Base-by-base conservation (phyloP, 1,140 invertebrate species). In the Dryas iulia region DNA sequence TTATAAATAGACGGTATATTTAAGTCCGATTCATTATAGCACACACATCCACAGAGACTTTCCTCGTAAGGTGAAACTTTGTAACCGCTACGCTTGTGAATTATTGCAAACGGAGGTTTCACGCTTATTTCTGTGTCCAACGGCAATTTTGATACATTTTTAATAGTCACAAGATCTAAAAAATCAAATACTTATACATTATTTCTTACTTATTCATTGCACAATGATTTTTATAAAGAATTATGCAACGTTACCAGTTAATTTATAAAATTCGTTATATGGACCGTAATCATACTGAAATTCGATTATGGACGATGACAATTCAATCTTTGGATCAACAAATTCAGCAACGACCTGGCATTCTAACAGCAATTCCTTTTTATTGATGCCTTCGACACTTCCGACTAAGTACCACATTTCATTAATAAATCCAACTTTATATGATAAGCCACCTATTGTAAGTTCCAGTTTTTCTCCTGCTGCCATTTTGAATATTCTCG, bases 381-480 rank as follows among this genome's bases (percentile, higher is more conserved):
- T 91, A 71, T 91, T 91, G 8, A 91, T 82, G 4, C 89, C 87
- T 59, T 91, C 89, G 0, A 91, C 83, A 52, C 83, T 89, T 24
- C 87, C 87, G 8, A 90, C 74, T 65, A 91, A 78, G 72, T 87
- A 91, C 89, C 89, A 90, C 75, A 82, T 83, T 82, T 91, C 89
- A 59, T 82, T 85, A 3, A 89, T 33, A 54, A 77, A 83, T 3
- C 79, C 70, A 11, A 83, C 83, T 82, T 87, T 91, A 35, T 81
- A 28, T 6, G 86, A 87, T 12, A 82, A 53, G 10, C 83, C 89
- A 52, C 79, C 83, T 69, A 91, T 76, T 18, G 71, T 73, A 14
- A 91, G 74, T 52, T 89, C 84, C 11, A 83, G 54, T 63, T 86
- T 89, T 75, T 91, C 89, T 64, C 87, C 84, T 11, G 86, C 77